These are phyloP conservation scores for Actinemys pallida DNA, from an alignment of 2,113 vertebrate genomes.

Conservation along the genomic window DNA sequence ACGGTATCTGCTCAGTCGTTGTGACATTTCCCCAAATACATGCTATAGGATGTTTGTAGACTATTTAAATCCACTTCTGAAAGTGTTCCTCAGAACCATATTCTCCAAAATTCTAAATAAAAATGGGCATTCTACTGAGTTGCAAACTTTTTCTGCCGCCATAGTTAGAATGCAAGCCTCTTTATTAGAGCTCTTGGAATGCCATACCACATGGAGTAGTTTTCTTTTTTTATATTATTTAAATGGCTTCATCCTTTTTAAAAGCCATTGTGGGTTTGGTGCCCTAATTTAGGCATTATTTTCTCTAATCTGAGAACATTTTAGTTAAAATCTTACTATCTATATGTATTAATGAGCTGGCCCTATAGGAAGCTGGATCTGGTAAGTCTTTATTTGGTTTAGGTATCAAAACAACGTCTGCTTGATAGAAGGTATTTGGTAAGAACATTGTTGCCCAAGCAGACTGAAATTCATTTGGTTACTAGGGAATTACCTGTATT, in stretches of 20 bases:
- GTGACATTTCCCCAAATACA: background rate
- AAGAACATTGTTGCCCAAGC: background rate
- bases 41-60: background rate
- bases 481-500: background rate
- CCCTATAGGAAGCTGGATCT: background rate
- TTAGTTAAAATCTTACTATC: background rate
- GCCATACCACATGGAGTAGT: no score
- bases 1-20: background rate
- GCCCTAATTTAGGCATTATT: no score
- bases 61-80: background rate
- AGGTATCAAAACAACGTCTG: background rate
- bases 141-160: no score
- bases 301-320: no score
- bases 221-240: no score
- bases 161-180: no score
- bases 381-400: background rate
- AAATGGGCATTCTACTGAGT: background rate
- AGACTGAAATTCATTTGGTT: background rate
- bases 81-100: background rate
- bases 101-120: background rate
- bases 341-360: background rate
- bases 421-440: background rate
- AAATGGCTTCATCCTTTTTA: no score
- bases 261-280: no score
- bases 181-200: no score